Evolutionary conservation across 2,113 vertebrate genomes (phyloP), one percentile per base, ranked within the genome.

Genomic region (Bostrychus sinensis): DNA sequence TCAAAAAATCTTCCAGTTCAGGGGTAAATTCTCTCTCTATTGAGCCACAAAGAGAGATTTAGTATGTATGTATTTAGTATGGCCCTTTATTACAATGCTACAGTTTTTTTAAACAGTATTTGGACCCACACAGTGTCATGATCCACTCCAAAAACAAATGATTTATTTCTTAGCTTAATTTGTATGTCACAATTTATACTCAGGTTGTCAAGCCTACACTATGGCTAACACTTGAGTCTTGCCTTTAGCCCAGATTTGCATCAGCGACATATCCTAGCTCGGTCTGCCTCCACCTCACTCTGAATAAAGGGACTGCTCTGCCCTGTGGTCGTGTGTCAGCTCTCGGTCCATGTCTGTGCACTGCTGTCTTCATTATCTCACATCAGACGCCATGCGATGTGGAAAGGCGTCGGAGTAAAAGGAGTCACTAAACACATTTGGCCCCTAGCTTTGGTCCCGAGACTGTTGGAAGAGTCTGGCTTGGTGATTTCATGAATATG

Each of bases 341-440:
- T 50, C 42, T 67, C 43, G 19, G 46, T 84, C 80, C 14, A 64
- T 71, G 85, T 75, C 71, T 70, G 81, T 39, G 60, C 68, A 28
- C 65, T 38, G 58, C 30, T 26, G 57, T 72, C 58, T 77, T 88
- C 85, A 86, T 88, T 84, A 84, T 80, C 69, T 63, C 57, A 19
- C 75, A 84, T 90, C 87, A 87, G 61, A 86, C 72, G 64, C 81
- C 77, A 77, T 85, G 72, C 78, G 78, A 79, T 48, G 82, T 60
- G 51, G 73, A 86, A 87, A 88, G 82, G 64, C 71, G 59, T 78
- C 80, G 68, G 80, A 48, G 77, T 74, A 73, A 80, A 78, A 66
- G 76, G 70, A 89, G 68, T 86, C 84, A 72, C 73, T 86, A 82
- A 80, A 84, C 85, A 84, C 69, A 84, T 86, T 88, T 83, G 75